phyloP scores from a whole-genome alignment of 2,797 vertebrate species.

The Danionella dracula region DNA sequence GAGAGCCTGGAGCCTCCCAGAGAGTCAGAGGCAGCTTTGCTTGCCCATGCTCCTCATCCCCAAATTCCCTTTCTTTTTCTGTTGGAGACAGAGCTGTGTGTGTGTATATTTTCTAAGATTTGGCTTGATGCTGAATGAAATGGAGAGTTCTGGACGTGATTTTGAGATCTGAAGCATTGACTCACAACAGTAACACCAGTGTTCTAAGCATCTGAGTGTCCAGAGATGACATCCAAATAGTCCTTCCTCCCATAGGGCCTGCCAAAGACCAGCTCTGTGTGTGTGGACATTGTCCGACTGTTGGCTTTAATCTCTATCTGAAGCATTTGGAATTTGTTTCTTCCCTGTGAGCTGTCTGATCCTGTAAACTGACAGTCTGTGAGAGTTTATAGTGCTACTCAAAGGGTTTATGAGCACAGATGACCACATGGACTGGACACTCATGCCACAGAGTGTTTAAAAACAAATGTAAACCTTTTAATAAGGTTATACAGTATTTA shows the following conservation, averaged over 20 bases:
- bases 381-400: neutral
- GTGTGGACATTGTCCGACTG: constrained; percentile 31
- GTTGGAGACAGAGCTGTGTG: neutral
- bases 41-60: neutral
- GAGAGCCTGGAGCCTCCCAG: neutral
- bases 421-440: constrained; percentile 33
- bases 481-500: neutral
- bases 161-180: neutral
- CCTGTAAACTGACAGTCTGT: constrained; percentile 38
- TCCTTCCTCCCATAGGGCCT: constrained; percentile 16
- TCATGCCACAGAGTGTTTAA: constrained; percentile 25
- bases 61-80: neutral
- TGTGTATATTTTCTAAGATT: neutral
- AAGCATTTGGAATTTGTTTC: constrained; percentile 37
- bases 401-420: neutral
- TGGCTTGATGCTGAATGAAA: constrained; percentile 5
- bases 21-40: constrained; percentile 15
- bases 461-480: neutral
- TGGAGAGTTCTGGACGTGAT: constrained; percentile 16
- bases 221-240: constrained; percentile 11
- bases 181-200: constrained; percentile 5
- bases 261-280: neutral
- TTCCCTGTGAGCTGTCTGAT: constrained; percentile 56
- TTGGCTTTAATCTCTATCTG: constrained; percentile 9
- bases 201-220: neutral